A percentile compares a stretch with the other conserved stretches of the same genome.
Conservation (phyloP, 30 jellyfish, hydroid and myxozoan genomes). For the Mastigias papua region DNA sequence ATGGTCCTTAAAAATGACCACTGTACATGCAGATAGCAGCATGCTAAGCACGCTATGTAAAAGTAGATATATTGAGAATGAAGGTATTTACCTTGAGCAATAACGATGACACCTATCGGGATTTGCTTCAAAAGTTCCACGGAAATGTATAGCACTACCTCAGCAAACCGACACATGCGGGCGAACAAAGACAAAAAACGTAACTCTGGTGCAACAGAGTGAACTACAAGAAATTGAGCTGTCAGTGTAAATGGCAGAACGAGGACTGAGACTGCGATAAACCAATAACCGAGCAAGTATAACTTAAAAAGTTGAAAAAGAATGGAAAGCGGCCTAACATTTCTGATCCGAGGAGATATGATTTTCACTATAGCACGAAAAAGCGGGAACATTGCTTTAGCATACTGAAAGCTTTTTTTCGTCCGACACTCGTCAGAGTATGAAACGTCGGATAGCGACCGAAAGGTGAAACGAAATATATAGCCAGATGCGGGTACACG, state of each 20-base stretch:
- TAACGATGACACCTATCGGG: conserved; percentile 36
- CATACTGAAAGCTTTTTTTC: too few relatives aligned
- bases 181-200: conserved; percentile 61
- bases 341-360: conserved; percentile 31
- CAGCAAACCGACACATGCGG: conserved; percentile 53
- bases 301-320: conserved; percentile 37
- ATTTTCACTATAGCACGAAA: too few relatives aligned
- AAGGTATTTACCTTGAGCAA: conserved; percentile 20
- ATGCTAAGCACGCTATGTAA: conserved; percentile 51
- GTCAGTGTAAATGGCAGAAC: conserved; percentile 37
- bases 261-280: conserved; percentile 19
- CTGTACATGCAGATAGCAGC: conserved; percentile 37
- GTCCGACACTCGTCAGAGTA: too few relatives aligned
- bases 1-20: conserved; percentile 60
- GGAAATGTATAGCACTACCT: conserved; percentile 23
- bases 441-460: too few relatives aligned
- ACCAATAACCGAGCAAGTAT: conserved; percentile 29
- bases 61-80: conserved; percentile 2
- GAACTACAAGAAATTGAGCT: conserved; percentile 35
- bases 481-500: too few relatives aligned
- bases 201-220: conserved; percentile 22
- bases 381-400: too few relatives aligned
- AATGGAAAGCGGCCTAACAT: conserved; percentile 24
- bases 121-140: conserved; percentile 52
- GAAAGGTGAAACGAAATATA: too few relatives aligned